A percentile compares a stretch with the other conserved stretches of the same genome.
phyloP scores from a whole-genome alignment of 2,797 vertebrate genomes.

The Mus spretus region DNA sequence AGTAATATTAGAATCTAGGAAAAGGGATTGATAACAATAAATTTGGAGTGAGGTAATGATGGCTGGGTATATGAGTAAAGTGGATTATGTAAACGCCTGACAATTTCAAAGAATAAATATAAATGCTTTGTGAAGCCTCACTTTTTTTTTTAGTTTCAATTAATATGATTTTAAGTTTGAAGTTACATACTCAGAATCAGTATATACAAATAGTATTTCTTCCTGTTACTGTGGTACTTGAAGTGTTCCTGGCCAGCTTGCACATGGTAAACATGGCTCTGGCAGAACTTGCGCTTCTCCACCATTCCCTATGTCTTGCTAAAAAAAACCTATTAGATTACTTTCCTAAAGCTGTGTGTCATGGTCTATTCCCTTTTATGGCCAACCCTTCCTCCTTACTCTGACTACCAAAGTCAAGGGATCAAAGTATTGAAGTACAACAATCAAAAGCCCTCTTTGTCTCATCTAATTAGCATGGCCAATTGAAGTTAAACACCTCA shows the following conservation, averaged over 20 bases:
- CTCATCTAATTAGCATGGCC: neutral
- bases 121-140: neutral
- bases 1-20: neutral
- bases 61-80: neutral
- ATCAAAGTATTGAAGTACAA: neutral
- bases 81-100: neutral
- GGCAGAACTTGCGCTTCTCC: neutral
- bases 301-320: neutral
- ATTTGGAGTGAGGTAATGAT: neutral
- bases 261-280: neutral
- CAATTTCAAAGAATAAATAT: neutral
- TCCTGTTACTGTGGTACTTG: neutral
- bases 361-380: neutral
- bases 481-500: neutral
- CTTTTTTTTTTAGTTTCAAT: constrained; percentile 20
- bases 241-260: neutral
- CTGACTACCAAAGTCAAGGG: neutral
- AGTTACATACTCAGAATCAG: neutral
- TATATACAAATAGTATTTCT: neutral
- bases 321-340: neutral
- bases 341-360: neutral
- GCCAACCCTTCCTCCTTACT: neutral
- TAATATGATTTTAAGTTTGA: neutral
- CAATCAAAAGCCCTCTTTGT: neutral
- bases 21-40: neutral